Percentiles rank a stretch among this genome's conserved stretches.
These are phyloP conservation scores for Psococerastis gibbosa DNA, from an alignment of 2,888 invertebrate species.

Conservation along the genomic window DNA sequence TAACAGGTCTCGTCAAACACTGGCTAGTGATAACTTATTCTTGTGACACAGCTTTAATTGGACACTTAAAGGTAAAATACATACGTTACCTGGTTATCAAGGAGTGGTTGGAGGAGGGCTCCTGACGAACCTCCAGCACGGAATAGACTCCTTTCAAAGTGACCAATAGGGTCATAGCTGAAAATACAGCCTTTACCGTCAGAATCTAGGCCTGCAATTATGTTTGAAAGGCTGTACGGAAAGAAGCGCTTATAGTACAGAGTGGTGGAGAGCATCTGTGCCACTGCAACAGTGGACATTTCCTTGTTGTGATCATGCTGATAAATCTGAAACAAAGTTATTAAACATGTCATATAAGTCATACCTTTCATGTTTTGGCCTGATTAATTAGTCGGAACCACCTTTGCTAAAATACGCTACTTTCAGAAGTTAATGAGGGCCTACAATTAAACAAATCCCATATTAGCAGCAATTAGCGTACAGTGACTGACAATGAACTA, in stretches of 20 bases:
- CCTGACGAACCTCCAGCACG: slow-evolving; percentile 85
- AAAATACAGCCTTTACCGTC: slow-evolving; percentile 89
- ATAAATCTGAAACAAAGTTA: slow-evolving; percentile 47
- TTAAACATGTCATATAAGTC: not conserved
- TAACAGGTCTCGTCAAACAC: no score
- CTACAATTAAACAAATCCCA: no score
- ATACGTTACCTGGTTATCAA: slow-evolving; percentile 82
- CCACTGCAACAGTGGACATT: slow-evolving; percentile 82
- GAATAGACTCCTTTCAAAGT: slow-evolving; percentile 68
- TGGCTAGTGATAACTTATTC: no score
- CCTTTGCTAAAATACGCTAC: no score
- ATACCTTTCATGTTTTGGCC: no score
- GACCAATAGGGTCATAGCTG: slow-evolving; percentile 95
- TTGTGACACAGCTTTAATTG: not conserved
- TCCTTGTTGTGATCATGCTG: slow-evolving; percentile 82
- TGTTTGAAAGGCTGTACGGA: slow-evolving; percentile 91
- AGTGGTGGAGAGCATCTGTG: slow-evolving; percentile 91
- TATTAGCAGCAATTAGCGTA: no score
- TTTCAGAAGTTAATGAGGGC: no score
- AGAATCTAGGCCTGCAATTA: slow-evolving; percentile 81
- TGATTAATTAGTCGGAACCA: no score
- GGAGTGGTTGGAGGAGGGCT: slow-evolving; percentile 74
- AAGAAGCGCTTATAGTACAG: slow-evolving; percentile 95
- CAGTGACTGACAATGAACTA: no score
- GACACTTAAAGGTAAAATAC: no score